Evolutionary conservation across 2,888 invertebrate species (phyloP).

Genomic region (Eristalis tenax): DNA sequence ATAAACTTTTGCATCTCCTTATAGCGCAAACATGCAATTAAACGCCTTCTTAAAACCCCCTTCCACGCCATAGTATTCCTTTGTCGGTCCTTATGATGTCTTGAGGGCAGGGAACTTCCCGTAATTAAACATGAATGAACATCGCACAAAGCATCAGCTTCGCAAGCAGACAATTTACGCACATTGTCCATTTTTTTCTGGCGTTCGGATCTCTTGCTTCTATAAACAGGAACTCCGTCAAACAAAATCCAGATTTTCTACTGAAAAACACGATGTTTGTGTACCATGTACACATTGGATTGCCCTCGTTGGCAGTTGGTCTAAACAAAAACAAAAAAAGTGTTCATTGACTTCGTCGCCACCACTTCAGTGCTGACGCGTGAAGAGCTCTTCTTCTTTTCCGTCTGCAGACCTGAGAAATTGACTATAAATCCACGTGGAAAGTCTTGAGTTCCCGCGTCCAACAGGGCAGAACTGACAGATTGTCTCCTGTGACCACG

Average conservation of each 20-base stretch:
- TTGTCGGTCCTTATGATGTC: neutral
- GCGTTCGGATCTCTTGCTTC: neutral
- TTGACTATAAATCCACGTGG: neutral
- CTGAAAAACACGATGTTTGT: neutral
- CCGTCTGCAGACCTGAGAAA: neutral
- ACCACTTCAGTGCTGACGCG: neutral
- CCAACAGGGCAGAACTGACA: neutral
- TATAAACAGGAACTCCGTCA: neutral
- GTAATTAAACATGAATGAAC: constrained; percentile 13
- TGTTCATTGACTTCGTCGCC: constrained; percentile 8
- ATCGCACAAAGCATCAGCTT: neutral
- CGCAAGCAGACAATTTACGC: constrained; percentile 7
- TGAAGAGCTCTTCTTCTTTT: neutral
- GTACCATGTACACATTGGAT: neutral
- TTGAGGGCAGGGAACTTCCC: neutral
- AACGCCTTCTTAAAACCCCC: neutral
- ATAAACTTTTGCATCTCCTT: neutral
- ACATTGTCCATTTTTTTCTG: neutral
- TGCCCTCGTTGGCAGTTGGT: neutral
- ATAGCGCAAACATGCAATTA: neutral
- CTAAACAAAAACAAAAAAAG: constrained; percentile 5
- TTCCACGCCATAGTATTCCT: too few species aligned
- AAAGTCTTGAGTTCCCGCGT: neutral
- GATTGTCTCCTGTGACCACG: neutral
- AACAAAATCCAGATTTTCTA: constrained; percentile 15